Conservation (phyloP, 2,113 vertebrate genomes). For the Pseudopipra pipra region DNA sequence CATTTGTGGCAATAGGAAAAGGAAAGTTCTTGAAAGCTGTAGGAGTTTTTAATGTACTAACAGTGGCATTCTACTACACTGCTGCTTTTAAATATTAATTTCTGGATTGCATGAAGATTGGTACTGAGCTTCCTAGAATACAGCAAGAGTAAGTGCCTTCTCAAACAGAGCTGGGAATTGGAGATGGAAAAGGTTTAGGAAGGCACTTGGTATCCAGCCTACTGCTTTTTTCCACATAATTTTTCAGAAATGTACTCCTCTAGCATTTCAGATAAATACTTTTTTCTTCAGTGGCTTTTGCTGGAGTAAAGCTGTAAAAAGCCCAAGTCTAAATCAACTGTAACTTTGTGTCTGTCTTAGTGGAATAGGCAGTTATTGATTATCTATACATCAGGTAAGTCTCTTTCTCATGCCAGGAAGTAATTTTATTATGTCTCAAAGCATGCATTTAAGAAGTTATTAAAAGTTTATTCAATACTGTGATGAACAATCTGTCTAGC, state of each 20-base stretch:
- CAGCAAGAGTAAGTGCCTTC: not conserved
- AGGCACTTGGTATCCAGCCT: not conserved
- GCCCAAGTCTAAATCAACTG: not conserved
- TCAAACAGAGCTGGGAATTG: not conserved
- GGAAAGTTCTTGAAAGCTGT: not conserved
- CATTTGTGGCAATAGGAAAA: not conserved
- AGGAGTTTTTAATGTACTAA: not conserved
- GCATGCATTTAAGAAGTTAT: constrained; percentile 36
- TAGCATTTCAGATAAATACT: not conserved
- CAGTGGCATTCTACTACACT: not conserved
- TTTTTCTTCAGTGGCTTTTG: not conserved
- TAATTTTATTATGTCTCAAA: constrained; percentile 29
- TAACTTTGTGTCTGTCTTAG: not conserved
- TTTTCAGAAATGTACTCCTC: not conserved
- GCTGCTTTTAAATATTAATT: not conserved
- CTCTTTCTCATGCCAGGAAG: constrained; percentile 23
- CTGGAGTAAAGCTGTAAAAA: not conserved
- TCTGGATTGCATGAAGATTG: not conserved
- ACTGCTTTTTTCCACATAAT: not conserved
- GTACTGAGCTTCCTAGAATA: not conserved
- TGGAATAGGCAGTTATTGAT: constrained; percentile 41
- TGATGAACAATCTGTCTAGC: not conserved
- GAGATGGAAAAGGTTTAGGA: not conserved
- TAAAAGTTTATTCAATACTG: constrained; percentile 41
- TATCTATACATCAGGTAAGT: constrained; percentile 23